Conservation (phyloP, 2,113 vertebrate species). For the Sinosuthora webbiana region DNA sequence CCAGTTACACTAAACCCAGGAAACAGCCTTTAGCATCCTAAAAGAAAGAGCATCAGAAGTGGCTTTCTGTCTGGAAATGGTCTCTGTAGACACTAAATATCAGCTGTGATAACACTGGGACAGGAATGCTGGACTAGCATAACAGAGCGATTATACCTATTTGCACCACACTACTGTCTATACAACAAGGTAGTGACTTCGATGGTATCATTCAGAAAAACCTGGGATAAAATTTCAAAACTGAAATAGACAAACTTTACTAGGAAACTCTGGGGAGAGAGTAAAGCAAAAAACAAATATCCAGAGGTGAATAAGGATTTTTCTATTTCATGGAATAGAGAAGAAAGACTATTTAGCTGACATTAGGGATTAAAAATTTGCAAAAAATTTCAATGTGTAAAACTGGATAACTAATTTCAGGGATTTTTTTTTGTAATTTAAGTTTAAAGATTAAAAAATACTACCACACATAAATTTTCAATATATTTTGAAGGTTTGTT, state of each 20-base stretch:
- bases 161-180: background rate
- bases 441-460: background rate
- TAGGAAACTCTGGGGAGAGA: background rate
- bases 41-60: background rate
- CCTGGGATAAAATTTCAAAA: background rate
- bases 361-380: background rate
- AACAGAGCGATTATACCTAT: background rate
- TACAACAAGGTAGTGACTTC: background rate
- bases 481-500: background rate
- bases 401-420: background rate
- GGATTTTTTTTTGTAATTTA: background rate
- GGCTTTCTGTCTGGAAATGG: background rate
- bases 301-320: background rate
- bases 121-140: rapidly evolving
- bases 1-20: background rate
- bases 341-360: background rate
- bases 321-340: background rate
- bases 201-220: background rate
- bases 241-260: background rate
- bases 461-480: background rate
- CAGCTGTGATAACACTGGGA: background rate
- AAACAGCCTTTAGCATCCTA: background rate
- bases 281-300: background rate
- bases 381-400: background rate
- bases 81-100: background rate